Evolutionary conservation across 2,888 invertebrate genomes (phyloP).

Genomic region (Myopa tessellatipennis): DNA sequence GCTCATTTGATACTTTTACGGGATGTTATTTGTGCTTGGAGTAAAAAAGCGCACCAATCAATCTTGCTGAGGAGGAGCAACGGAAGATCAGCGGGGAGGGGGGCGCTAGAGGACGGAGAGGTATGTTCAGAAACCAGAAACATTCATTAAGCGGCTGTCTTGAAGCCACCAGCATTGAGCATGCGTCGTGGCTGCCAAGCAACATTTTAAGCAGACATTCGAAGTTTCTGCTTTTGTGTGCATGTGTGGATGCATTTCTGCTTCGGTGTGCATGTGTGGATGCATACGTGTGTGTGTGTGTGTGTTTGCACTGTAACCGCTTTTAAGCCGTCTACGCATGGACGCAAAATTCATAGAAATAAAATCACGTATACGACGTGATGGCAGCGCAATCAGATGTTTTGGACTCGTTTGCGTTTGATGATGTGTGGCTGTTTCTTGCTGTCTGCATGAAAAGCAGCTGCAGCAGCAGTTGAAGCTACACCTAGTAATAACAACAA

Average conservation of each 20-base stretch:
- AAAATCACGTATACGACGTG: slow-evolving; percentile 36
- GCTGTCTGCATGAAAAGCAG: neutral
- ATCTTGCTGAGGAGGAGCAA: slow-evolving; percentile 20
- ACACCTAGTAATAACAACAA: neutral
- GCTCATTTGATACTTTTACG: slow-evolving; percentile 41
- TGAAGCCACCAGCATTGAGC: neutral
- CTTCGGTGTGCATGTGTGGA: neutral
- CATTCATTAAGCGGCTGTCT: neutral
- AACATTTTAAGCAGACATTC: neutral
- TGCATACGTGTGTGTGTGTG: neutral
- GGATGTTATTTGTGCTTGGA: slow-evolving; percentile 30
- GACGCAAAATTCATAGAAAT: slow-evolving; percentile 16
- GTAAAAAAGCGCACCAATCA: slow-evolving; percentile 28
- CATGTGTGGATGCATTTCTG: slow-evolving; percentile 7
- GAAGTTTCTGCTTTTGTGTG: neutral
- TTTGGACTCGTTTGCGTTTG: neutral
- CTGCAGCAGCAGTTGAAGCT: neutral
- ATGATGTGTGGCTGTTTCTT: neutral
- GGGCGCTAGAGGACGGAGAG: too few species aligned
- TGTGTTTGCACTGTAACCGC: neutral
- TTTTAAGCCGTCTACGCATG: neutral
- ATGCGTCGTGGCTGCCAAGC: neutral
- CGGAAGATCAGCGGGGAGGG: neutral
- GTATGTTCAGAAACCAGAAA: too few species aligned
- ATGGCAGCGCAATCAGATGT: slow-evolving; percentile 15